Percentiles rank a stretch among this genome's conserved stretches.
phyloP scores from a whole-genome alignment of 2,888 invertebrate species.

The Torymus auratus region DNA sequence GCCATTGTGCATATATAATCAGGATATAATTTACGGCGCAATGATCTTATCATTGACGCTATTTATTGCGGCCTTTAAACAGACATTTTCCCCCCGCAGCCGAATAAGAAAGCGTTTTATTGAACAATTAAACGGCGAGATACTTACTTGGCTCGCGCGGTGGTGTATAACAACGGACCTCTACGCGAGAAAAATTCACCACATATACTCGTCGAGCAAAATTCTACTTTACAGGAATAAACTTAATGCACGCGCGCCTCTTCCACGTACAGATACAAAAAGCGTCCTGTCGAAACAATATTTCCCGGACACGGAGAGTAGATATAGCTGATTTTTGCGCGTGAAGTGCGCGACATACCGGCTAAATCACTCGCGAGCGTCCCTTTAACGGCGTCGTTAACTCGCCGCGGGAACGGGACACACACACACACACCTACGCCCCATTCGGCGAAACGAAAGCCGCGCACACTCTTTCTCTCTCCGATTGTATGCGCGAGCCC shows the following conservation, averaged over 20 bases:
- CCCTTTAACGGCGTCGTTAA: conserved; percentile 75
- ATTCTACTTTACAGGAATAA: conserved; percentile 28
- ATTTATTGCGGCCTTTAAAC: conserved; percentile 20
- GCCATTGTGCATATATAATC: conserved; percentile 5
- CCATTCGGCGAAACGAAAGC: conserved; percentile 36
- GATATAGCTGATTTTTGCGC: conserved; percentile 24
- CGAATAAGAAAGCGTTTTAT: conserved; percentile 17
- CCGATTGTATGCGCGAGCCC: conserved; percentile 42
- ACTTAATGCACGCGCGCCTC: conserved; percentile 18
- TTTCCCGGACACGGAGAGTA: conserved; percentile 22
- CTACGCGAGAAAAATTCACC: not conserved
- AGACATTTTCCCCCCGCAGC: not conserved
- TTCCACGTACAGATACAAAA: conserved; percentile 7
- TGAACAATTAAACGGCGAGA: not conserved
- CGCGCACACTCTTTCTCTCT: conserved; percentile 13
- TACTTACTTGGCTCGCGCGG: no score
- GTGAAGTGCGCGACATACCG: conserved; percentile 5
- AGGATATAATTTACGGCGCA: conserved; percentile 14
- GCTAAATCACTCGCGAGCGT: conserved; percentile 51
- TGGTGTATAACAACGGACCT: not conserved
- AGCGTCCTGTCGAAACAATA: conserved; percentile 36
- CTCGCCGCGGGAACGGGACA: conserved; percentile 64
- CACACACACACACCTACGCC: conserved; percentile 56
- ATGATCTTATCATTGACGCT: not conserved
- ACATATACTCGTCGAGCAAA: not conserved